These are phyloP conservation scores for Spongia lamella DNA, from an alignment of 37 sponge, comb jelly and placozoan species.

Conservation along the genomic window DNA sequence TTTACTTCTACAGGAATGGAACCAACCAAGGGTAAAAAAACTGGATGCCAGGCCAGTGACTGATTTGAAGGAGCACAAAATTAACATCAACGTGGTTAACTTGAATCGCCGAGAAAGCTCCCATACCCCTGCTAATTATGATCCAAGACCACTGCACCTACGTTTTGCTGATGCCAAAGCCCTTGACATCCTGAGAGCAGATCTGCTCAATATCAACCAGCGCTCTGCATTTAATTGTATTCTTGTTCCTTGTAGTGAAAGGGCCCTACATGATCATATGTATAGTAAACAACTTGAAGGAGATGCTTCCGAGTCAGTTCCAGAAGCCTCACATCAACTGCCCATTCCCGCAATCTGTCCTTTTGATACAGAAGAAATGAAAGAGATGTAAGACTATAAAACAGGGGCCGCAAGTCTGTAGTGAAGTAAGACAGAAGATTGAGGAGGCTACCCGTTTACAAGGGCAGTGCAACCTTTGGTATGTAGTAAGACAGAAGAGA, in stretches of 20 bases:
- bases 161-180: constrained; percentile 9
- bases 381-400: neutral
- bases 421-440: constrained; percentile 2
- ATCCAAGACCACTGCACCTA: constrained; percentile 25
- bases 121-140: constrained; percentile 2
- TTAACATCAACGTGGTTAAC: neutral
- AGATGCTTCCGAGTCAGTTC: too few relatives aligned
- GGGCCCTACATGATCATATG: constrained; percentile 20
- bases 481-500: neutral
- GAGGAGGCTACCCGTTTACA: constrained; percentile 23
- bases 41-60: constrained; percentile 29
- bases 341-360: neutral
- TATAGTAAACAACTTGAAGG: too few relatives aligned
- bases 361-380: neutral
- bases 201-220: constrained; percentile 16
- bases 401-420: too few relatives aligned
- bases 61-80: neutral
- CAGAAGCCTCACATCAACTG: too few relatives aligned
- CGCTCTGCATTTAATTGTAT: constrained; percentile 31
- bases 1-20: constrained; percentile 46
- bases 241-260: constrained; percentile 26
- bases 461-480: constrained; percentile 3
- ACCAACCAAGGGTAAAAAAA: constrained; percentile 20
- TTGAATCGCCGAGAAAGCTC: neutral
- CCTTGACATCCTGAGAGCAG: constrained; percentile 22